A percentile compares a stretch with the other conserved stretches of the same genome.
Conservation (phyloP, 2,113 vertebrate species). For the Nyctibius bracteatus region DNA sequence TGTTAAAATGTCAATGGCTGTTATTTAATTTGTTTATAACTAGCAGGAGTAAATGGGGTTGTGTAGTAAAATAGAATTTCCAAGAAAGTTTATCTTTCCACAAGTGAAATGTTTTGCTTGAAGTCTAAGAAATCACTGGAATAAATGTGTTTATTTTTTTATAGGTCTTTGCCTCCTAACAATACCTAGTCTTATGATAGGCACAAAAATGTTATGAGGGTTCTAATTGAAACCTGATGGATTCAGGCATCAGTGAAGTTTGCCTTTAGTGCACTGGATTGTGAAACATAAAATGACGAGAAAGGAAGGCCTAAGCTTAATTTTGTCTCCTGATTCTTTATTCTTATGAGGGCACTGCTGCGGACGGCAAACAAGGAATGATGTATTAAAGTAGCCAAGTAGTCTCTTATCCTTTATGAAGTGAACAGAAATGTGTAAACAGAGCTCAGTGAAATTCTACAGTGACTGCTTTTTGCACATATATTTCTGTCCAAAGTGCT, state of each 20-base stretch:
- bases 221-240: conserved; percentile 16
- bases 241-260: neutral
- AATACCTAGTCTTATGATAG: neutral
- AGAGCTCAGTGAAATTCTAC: neutral
- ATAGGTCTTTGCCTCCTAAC: neutral
- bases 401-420: neutral
- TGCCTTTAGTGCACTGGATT: neutral
- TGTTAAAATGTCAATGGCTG: conserved; percentile 50
- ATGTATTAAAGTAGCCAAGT: neutral
- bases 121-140: neutral
- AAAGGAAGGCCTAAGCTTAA: neutral
- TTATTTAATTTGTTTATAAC: conserved; percentile 65
- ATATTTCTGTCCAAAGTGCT: neutral
- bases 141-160: neutral
- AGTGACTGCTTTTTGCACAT: neutral
- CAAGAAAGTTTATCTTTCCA: conserved; percentile 37
- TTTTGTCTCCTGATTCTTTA: neutral
- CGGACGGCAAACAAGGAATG: neutral
- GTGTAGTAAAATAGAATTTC: conserved; percentile 32
- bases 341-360: neutral
- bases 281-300: neutral
- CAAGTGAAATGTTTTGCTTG: neutral
- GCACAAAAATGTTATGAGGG: neutral
- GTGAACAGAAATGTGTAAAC: neutral
- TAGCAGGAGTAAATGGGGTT: conserved; percentile 42